Conservation (phyloP, 2,797 vertebrate species). For the Enteromius unitaeniatus region DNA sequence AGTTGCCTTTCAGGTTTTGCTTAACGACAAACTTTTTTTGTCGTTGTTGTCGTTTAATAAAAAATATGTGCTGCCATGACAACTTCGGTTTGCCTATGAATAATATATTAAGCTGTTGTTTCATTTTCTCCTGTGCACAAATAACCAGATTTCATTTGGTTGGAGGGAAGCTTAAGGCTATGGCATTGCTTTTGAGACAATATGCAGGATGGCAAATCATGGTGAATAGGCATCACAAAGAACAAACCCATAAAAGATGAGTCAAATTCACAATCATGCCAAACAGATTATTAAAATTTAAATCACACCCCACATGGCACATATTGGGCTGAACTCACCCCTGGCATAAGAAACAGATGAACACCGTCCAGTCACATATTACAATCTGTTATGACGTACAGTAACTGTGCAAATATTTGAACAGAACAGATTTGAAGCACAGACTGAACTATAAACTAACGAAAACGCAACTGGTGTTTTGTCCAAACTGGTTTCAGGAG, state of each 20-base stretch:
- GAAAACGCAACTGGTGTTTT: not conserved
- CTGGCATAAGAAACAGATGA: conserved; percentile 2
- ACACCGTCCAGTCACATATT: not conserved
- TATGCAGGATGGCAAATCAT: conserved; percentile 53
- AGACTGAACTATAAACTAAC: not conserved
- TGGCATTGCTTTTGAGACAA: conserved; percentile 56
- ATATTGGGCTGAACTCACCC: conserved; percentile 38
- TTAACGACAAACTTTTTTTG: not conserved
- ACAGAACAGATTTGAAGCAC: not conserved
- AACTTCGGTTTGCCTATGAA: not conserved
- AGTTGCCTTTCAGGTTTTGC: not conserved
- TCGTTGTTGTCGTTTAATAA: not conserved
- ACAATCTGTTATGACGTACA: not conserved
- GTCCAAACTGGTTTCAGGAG: not conserved
- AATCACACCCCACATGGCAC: conserved; percentile 29
- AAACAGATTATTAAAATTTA: conserved; percentile 10
- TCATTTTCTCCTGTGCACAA: not conserved
- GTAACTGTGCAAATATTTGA: not conserved
- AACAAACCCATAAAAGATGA: conserved; percentile 52
- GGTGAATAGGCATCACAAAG: conserved; percentile 49
- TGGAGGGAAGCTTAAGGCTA: not conserved
- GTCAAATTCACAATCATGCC: not conserved
- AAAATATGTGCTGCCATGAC: not conserved
- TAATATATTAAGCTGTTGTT: not conserved
- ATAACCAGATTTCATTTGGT: not conserved